Base-by-base conservation (phyloP, 2,113 vertebrate genomes). In the Malurus alboscapulatus region DNA sequence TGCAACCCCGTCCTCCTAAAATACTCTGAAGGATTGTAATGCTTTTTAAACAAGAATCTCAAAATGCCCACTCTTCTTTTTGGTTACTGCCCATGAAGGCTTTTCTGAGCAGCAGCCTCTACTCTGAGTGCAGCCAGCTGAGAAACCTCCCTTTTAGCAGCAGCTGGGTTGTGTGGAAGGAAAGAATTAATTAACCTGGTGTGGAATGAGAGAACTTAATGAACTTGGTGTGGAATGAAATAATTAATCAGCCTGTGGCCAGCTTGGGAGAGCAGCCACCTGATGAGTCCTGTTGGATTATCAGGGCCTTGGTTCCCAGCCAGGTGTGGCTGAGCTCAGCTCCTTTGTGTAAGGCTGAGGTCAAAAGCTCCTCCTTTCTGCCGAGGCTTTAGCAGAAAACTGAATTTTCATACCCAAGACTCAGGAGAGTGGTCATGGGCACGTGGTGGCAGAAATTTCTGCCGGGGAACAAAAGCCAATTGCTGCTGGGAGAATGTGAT, bases 401-500 rank as follows among this genome's bases (percentile, higher is more conserved):
- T 10, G 36, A 4, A 24, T 68, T 88, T 86, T 57, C 53, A 14
- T 58, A 19, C 11, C 40, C 18, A 20, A 25, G 29, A 3, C 42
- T 62, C 20, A 10, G 59, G 54, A 77, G 45, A 84, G 57, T 45
- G 80, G 44, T 68, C 54, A 22, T 2, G 22, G 45, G 61, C 32
- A 34, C 24, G 6, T 15, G 34, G n/a, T 1, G 5, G 48, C 15
- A 59, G 47, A 91, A 71, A n/a, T 93, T 68, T 75, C 62, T 87
- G 45, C 82, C 67, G 36, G 72, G 61, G 69, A 75, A 78, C 67
- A 79, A 87, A 85, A 76, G 59, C 38, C 19, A 77, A 81, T 87
- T 94, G 68, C 44, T 40, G 34, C 51, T 92, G 76, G 88, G 79
- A 87, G 59, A 77, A 40, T 66, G 89, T 68, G 94, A 94, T 74